Percentiles rank a stretch among this genome's conserved stretches.
Evolutionary conservation across 1,140 invertebrate genomes (phyloP).

Genomic region (Neodiprion lecontei): DNA sequence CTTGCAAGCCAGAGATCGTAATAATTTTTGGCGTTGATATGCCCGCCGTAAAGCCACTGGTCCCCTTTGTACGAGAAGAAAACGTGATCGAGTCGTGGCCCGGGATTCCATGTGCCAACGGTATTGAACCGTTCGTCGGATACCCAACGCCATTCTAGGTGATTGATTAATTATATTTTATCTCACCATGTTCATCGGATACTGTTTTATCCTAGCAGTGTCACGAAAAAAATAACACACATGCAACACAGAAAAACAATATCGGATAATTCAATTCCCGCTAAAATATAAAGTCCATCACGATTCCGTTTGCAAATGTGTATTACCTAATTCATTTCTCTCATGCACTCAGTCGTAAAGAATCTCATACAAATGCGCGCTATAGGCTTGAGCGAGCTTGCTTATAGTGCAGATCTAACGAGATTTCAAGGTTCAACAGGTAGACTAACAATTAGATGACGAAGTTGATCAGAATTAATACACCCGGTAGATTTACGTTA

Average conservation of each 20-base stretch:
- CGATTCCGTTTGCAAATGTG: too few species aligned
- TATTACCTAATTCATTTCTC: too few species aligned
- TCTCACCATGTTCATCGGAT: too few species aligned
- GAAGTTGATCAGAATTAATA: neutral
- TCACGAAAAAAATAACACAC: too few species aligned
- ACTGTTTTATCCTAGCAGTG: too few species aligned
- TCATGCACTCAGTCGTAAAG: too few species aligned
- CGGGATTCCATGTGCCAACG: neutral
- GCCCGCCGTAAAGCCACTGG: conserved; percentile 9
- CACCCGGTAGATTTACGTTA: neutral
- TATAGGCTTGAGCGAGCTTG: too few species aligned
- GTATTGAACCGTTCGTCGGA: conserved; percentile 2
- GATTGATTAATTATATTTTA: neutral
- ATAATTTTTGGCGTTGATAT: conserved; percentile 11
- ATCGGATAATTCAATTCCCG: too few species aligned
- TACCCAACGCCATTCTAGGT: conserved; percentile 10
- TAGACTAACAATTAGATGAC: neutral
- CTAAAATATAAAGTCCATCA: too few species aligned
- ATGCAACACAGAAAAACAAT: too few species aligned
- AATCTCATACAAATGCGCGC: too few species aligned
- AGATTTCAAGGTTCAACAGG: neutral
- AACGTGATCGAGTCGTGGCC: neutral
- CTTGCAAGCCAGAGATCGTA: conserved; percentile 5
- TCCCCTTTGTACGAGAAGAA: conserved; percentile 10
- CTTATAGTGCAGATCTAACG: neutral